phyloP scores from a whole-genome alignment of 2,113 vertebrate genomes.

The Equus przewalskii region DNA sequence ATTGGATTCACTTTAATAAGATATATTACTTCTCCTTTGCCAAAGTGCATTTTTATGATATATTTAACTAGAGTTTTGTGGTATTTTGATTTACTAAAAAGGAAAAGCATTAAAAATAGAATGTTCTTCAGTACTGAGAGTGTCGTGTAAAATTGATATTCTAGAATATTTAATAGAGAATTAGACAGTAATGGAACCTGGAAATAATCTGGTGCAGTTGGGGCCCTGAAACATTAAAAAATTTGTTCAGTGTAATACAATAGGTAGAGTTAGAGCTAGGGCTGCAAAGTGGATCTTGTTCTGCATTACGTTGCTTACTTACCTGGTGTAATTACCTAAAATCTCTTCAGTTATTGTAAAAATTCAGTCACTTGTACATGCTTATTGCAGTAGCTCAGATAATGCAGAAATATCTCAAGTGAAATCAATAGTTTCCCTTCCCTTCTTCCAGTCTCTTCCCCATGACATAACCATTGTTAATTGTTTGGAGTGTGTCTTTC shows the following conservation, averaged over 20 bases:
- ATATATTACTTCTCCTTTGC: constrained; percentile 42
- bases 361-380: neutral
- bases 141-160: constrained; percentile 55
- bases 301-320: neutral
- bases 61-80: constrained; percentile 49
- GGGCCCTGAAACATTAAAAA: neutral
- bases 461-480: neutral
- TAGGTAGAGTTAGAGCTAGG: neutral
- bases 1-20: constrained; percentile 36
- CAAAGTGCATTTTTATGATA: constrained; percentile 55
- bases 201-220: neutral
- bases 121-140: neutral
- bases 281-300: neutral
- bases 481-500: neutral
- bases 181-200: constrained; percentile 27
- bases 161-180: constrained; percentile 18
- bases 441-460: neutral
- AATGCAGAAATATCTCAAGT: neutral
- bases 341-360: neutral
- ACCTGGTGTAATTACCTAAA: neutral
- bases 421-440: constrained; percentile 27
- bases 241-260: neutral
- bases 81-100: constrained; percentile 32
- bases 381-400: neutral
- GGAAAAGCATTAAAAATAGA: constrained; percentile 35